Evolutionary conservation across 2,113 vertebrate genomes (phyloP), one percentile per base, ranked within the genome.

Genomic region (Lophochroa leadbeateri): DNA sequence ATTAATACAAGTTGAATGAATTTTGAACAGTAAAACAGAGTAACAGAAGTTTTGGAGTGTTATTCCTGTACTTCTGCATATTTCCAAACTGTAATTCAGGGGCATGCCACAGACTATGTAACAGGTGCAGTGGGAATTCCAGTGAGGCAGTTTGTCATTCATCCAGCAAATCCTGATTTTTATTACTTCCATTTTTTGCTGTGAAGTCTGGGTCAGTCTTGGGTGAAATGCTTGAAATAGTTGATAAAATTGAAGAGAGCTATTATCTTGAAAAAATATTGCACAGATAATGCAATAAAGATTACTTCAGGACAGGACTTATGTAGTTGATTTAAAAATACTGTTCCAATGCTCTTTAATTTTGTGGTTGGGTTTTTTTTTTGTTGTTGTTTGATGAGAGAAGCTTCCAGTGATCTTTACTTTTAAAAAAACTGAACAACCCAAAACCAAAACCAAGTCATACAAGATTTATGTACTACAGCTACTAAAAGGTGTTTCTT

Each of bases 381-480:
- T 11, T 71, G 19, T 41, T 70, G n/a, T 55, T 77, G 29, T 76
- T 86, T 53, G 2, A 28, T 63, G 11, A 70, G 33, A 61, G 13
- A 21, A 74, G 31, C 20, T 81, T 88, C 5, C 10, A 44, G 6
- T 57, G 35, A 10, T 49, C 17, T 33, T 72, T 68, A 18, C 31
- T 57, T 39, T 5, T 29, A 69, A 47, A 67, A 81, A 49, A 27
- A 2, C 11, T 4, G 37, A 78, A 21, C 8, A 6, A n/a, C 13
- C 8, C 9, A 21, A 70, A 55, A 9, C 0, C 0, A 10, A 57
- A 55, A 9, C 0, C 0, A 10, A 57, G 5, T 39, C 39, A 19
- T 52, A 18, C 3, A 41, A 64, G 29, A 37, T 63, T 39, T 75
- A 2, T 29, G 10, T 17, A 2, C 15, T 39, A 1, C 64, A 71